A percentile compares a stretch with the other conserved stretches of the same genome.
These are phyloP conservation scores for Zophobas morio DNA, from an alignment of 1,140 invertebrate species.

Conservation along the genomic window DNA sequence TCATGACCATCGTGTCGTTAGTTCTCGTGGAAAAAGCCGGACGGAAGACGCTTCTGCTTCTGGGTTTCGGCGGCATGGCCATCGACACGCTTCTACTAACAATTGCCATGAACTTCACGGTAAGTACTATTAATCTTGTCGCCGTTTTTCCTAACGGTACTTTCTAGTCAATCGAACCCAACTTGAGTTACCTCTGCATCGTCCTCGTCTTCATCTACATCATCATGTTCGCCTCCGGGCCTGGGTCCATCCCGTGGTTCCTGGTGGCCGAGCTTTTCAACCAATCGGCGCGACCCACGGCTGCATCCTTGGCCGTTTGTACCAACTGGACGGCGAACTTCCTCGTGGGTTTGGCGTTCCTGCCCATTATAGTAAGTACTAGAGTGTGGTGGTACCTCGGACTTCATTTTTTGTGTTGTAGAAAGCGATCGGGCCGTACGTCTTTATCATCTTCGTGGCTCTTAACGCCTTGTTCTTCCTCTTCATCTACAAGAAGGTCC, in stretches of 20 bases:
- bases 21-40: conserved; percentile 88
- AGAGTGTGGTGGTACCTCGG: background rate
- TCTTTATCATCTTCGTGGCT: conserved; percentile 84
- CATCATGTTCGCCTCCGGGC: conserved; percentile 84
- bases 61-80: conserved; percentile 84
- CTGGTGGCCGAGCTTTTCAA: conserved; percentile 90
- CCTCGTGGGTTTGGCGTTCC: conserved; percentile 82
- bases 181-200: conserved; percentile 72
- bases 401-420: conserved; percentile 64
- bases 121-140: background rate
- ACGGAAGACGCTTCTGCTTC: conserved; percentile 84
- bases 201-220: conserved; percentile 86
- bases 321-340: conserved; percentile 93
- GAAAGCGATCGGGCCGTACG: conserved; percentile 76
- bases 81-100: conserved; percentile 80
- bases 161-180: conserved; percentile 4
- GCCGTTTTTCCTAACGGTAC: background rate
- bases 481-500: conserved; percentile 86
- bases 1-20: conserved; percentile 89
- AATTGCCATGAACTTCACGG: conserved; percentile 62
- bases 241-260: conserved; percentile 96
- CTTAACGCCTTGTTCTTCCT: conserved; percentile 78
- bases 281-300: conserved; percentile 83
- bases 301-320: conserved; percentile 85
- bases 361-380: conserved; percentile 75